phyloP scores from a whole-genome alignment of 1,140 invertebrate species.

The Formica selysi region DNA sequence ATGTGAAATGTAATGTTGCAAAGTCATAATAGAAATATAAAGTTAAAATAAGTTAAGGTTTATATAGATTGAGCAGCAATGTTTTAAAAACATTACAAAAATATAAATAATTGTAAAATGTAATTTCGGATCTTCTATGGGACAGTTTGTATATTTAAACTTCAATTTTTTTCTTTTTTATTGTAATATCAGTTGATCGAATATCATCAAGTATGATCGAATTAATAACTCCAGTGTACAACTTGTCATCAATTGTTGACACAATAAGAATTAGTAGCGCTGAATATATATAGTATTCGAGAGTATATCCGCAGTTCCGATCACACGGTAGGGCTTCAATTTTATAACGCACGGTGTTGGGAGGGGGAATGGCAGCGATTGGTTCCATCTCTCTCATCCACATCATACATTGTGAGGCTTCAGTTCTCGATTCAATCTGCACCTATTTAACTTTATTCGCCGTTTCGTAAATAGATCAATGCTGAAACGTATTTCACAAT shows the following conservation, averaged over 20 bases:
- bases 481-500: neutral
- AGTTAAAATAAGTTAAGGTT: no score
- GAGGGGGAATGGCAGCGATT: slow-evolving; percentile 32
- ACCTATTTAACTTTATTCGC: slow-evolving; percentile 78
- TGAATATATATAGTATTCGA: slow-evolving; percentile 45
- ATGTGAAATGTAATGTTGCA: no score
- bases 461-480: slow-evolving; percentile 70
- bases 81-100: no score
- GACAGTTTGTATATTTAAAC: no score
- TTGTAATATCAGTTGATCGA: neutral
- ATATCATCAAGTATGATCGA: slow-evolving; percentile 74
- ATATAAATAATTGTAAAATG: no score
- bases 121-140: no score
- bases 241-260: slow-evolving; percentile 66
- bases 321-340: slow-evolving; percentile 75
- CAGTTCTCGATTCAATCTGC: slow-evolving; percentile 78
- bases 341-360: slow-evolving; percentile 46
- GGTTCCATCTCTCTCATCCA: slow-evolving; percentile 31
- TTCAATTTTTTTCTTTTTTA: neutral
- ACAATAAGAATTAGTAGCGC: slow-evolving; percentile 73
- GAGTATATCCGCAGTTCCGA: slow-evolving; percentile 72
- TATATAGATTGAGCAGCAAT: neutral
- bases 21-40: no score
- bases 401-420: slow-evolving; percentile 74
- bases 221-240: slow-evolving; percentile 73